Percentiles rank a stretch among this genome's conserved stretches.
These are phyloP conservation scores for Musca vetustissima DNA, from an alignment of 1,140 invertebrate genomes.

Conservation along the genomic window DNA sequence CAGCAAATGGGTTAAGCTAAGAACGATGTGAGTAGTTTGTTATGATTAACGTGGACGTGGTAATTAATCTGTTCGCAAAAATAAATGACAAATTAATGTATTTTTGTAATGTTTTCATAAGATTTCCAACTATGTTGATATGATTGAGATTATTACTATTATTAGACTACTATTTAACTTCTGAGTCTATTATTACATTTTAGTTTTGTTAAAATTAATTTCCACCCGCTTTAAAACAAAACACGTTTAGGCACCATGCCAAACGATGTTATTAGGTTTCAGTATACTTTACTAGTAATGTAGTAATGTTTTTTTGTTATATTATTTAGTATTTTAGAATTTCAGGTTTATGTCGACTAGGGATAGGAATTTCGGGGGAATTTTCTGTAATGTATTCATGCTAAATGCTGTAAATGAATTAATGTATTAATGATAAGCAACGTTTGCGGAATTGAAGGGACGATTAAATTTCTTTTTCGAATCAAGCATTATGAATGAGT, in stretches of 20 bases:
- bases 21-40: background rate
- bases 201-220: too few relatives aligned
- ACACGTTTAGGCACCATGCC: too few relatives aligned
- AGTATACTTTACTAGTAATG: background rate
- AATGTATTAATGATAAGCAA: slow-evolving; percentile 14
- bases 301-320: background rate
- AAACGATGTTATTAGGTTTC: too few relatives aligned
- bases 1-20: slow-evolving; percentile 13
- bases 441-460: background rate
- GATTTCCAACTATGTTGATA: too few relatives aligned
- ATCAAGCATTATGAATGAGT: background rate
- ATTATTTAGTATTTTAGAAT: background rate
- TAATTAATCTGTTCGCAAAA: background rate
- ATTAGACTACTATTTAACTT: too few relatives aligned
- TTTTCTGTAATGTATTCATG: slow-evolving; percentile 2
- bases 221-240: too few relatives aligned
- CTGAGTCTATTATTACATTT: too few relatives aligned
- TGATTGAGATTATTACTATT: too few relatives aligned
- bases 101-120: too few relatives aligned
- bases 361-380: too few relatives aligned
- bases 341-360: background rate
- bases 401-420: slow-evolving; percentile 1
- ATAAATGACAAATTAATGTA: too few relatives aligned
- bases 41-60: background rate
- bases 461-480: background rate